Evolutionary conservation across 2,797 vertebrate species (phyloP).

Genomic region (Antennarius maculatus): DNA sequence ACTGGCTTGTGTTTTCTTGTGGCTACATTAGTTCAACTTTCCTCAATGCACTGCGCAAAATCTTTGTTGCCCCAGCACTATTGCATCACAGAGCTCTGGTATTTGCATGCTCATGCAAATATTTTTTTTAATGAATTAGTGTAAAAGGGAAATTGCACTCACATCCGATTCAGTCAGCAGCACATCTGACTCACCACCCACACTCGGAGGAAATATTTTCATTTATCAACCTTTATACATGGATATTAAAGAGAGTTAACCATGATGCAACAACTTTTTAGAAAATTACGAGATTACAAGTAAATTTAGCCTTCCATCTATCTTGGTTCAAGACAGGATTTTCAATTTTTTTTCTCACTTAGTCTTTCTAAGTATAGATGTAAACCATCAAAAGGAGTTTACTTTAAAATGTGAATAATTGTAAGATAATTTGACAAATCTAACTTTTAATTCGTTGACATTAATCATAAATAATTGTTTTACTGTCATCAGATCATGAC

Average conservation of each 20-base stretch:
- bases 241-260: background rate
- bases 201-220: background rate
- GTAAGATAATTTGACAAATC: background rate
- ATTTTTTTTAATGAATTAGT: background rate
- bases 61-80: too few species aligned
- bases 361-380: too few species aligned
- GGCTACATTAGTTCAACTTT: too few species aligned
- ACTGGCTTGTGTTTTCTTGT: too few species aligned
- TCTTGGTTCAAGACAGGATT: background rate
- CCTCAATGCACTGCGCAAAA: too few species aligned
- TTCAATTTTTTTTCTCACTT: background rate
- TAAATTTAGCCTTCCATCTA: background rate
- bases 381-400: too few species aligned
- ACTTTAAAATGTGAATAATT: too few species aligned
- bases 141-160: background rate
- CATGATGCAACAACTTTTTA: constrained; percentile 1
- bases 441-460: background rate
- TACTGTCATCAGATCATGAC: background rate
- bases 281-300: background rate
- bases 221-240: background rate
- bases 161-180: background rate
- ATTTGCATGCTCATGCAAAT: background rate
- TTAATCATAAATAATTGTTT: background rate
- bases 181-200: constrained; percentile 1
- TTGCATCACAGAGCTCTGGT: background rate